phyloP scores from a whole-genome alignment of 2,888 invertebrate genomes.

The Leucophora obtusa region DNA sequence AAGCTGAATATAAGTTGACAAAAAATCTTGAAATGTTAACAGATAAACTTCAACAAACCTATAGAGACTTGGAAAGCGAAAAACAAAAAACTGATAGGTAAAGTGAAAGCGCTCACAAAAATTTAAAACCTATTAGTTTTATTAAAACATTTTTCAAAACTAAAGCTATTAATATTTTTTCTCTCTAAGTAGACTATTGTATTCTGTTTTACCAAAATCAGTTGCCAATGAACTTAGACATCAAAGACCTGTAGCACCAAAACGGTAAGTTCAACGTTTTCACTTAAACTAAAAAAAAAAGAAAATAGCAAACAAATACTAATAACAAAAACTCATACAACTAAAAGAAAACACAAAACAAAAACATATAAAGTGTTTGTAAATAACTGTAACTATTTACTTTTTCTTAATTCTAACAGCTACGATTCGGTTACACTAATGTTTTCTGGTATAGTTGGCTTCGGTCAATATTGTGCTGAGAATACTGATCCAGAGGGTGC shows the following conservation, averaged over 20 bases:
- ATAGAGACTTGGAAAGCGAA: constrained; percentile 94
- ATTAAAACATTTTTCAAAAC: background rate
- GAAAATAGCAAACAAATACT: background rate
- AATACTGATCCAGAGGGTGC: constrained; percentile 95
- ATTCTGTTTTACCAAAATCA: constrained; percentile 95
- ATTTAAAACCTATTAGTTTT: too few species aligned
- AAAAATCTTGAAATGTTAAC: constrained; percentile 95
- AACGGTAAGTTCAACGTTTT: constrained; percentile 81
- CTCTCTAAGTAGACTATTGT: constrained; percentile 85
- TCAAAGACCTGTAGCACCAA: constrained; percentile 92
- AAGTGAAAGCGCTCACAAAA: background rate
- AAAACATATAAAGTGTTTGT: constrained; percentile 11
- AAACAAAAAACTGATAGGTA: constrained; percentile 97
- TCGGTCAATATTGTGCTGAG: constrained; percentile 92
- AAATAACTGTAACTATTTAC: background rate
- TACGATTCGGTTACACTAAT: constrained; percentile 95
- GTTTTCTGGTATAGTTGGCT: constrained; percentile 96
- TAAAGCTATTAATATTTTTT: constrained; percentile 52
- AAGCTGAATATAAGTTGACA: constrained; percentile 97
- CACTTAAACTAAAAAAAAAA: too few species aligned
- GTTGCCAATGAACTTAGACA: constrained; percentile 97
- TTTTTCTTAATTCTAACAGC: constrained; percentile 77
- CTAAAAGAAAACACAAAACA: background rate
- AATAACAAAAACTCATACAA: background rate
- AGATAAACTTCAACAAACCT: constrained; percentile 96